These are phyloP conservation scores for Passer domesticus DNA, from an alignment of 2,113 vertebrate genomes.

Conservation along the genomic window DNA sequence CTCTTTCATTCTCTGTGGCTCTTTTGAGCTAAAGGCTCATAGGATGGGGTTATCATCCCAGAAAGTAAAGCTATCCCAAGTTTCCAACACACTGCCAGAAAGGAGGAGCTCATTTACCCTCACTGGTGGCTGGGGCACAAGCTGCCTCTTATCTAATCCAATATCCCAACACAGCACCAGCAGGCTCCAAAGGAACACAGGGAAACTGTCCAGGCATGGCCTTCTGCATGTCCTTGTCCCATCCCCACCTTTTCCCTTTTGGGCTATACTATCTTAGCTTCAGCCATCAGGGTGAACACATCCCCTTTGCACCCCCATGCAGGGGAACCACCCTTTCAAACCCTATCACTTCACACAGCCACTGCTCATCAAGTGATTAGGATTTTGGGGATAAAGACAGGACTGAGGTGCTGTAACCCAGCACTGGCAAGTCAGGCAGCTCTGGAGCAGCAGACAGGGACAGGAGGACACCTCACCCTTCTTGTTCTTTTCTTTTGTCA, in stretches of 20 bases:
- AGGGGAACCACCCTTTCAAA: background rate
- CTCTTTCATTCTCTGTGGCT: background rate
- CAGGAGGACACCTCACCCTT: slow-evolving; percentile 79
- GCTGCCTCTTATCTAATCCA: background rate
- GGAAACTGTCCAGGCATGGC: background rate
- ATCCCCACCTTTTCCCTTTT: background rate
- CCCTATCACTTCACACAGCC: background rate
- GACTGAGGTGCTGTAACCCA: background rate
- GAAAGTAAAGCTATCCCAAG: background rate
- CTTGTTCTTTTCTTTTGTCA: slow-evolving; percentile 98
- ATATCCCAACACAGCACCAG: background rate
- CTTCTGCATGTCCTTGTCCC: background rate
- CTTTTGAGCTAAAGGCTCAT: background rate
- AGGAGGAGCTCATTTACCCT: background rate
- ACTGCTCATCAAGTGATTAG: background rate
- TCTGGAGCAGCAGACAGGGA: background rate
- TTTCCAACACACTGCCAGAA: background rate
- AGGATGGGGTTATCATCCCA: background rate
- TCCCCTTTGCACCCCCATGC: background rate
- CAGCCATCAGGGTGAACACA: background rate
- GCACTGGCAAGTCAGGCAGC: background rate
- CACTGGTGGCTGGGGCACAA: background rate
- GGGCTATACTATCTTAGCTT: background rate
- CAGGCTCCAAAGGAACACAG: background rate
- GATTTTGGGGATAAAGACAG: background rate